A percentile compares a stretch with the other conserved stretches of the same genome.
Conservation (phyloP, 2,888 invertebrate species). For the Lasioglossum oenotherae region DNA sequence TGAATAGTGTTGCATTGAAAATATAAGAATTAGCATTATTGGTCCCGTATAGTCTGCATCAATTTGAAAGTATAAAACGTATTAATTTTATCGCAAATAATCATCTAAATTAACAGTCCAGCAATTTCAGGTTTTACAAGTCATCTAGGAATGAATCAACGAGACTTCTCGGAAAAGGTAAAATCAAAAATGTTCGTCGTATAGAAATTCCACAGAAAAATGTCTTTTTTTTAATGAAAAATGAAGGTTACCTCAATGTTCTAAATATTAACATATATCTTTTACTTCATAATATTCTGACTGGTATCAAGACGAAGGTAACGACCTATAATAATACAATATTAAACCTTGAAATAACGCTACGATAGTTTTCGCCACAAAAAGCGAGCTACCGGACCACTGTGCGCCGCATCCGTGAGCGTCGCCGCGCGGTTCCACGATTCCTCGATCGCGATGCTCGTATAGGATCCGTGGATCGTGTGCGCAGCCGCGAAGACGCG, state of each 20-base stretch:
- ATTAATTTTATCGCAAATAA: not conserved
- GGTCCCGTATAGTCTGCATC: not conserved
- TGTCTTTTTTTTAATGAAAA: too few relatives aligned
- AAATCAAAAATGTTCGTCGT: too few relatives aligned
- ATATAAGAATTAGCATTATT: not conserved
- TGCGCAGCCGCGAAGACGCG: constrained; percentile 33
- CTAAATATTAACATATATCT: too few relatives aligned
- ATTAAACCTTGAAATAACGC: too few relatives aligned
- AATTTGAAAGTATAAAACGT: not conserved
- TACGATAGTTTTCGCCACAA: too few relatives aligned
- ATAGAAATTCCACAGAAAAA: too few relatives aligned
- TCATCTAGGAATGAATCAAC: not conserved
- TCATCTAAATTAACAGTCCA: not conserved
- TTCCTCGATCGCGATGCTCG: constrained; percentile 13
- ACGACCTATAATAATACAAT: too few relatives aligned
- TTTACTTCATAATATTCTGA: too few relatives aligned
- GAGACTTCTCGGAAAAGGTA: not conserved
- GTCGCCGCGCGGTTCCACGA: not conserved
- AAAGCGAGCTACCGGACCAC: too few relatives aligned
- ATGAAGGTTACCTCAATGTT: too few relatives aligned
- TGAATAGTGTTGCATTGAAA: not conserved
- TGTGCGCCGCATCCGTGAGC: too few relatives aligned
- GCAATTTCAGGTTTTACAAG: not conserved
- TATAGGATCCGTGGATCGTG: constrained; percentile 17
- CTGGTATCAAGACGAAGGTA: too few relatives aligned